Evolutionary conservation across 2,797 vertebrate genomes (phyloP), one percentile per base, ranked within the genome.

Genomic region (Bothrops alternatus): DNA sequence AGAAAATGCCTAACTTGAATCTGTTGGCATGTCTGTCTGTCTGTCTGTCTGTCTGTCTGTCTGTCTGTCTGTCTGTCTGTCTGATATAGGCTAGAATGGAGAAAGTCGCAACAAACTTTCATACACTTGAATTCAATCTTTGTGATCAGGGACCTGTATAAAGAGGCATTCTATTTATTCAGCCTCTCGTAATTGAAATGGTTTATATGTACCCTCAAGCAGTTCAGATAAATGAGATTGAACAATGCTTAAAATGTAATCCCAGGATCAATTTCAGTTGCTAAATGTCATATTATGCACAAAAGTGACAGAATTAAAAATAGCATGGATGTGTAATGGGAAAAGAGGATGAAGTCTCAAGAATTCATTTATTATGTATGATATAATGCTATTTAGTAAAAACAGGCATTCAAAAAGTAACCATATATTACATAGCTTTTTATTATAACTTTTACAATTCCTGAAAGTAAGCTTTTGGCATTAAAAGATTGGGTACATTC

Each of bases 221-320:
- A 78, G n/a, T 88, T 88, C 53, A 92, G 26, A 92, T 92, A 88
- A 92, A 88, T 58, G 86, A 47, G 32, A 56, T 37, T 91, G 32
- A 87, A n/a, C 32, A 7, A 69, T 47, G 56, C n/a, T 69, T 47
- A 58, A 91, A 92, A 92, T 6, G 32, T 85, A 11, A 50, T 55
- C 57, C 69, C 69, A 61, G 60, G 47, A 82, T 61, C 56, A 28
- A 4, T 89, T 82, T 89, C 53, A 82, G 28, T 89, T 82, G 60
- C 37, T 58, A 25, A 82, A 18, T 57, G 32, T 85, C 20, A 8
- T 85, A 23, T 28, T 92, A 14, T 53, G 69, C 23, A 26, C 60
- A 13, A 63, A 86, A n/a, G 28, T 26, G 32, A 58, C 16, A 8
- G 57, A 16, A 57, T 69, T 89, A n/a, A 47, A 82, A 86, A 53